Evolutionary conservation across 2,113 vertebrate genomes (phyloP), one percentile per base, ranked within the genome.

Genomic region (Spermophilus dauricus): DNA sequence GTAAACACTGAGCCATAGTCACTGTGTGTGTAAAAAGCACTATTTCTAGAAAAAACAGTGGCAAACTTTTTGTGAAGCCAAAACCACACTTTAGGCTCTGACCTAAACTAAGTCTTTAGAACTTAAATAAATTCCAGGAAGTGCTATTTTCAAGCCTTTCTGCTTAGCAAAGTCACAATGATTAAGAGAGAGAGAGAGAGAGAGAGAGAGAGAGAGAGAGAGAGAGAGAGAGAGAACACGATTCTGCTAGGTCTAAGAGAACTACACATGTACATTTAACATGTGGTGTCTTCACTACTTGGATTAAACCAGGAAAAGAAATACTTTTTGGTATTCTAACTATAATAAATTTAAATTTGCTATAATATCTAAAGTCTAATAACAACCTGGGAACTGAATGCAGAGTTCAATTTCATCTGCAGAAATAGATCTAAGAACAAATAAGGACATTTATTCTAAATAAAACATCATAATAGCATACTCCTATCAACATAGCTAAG

Each of bases 121-220:
- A 90, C 39, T 32, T 76, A 82, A 90, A 81, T 86, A 67, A 56
- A 76, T 83, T 72, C 67, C 56, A 94, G 51, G n/a, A 92, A 83
- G 37, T 65, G 30, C 3, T 94, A 11, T 94, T 95, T 58, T 92
- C 37, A 89, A 96, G 56, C 69, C n/a, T 83, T 85, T 37, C 37
- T 95, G 83, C n/a, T 95, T 45, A 86, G 37, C 82, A 86, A 67
- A 88, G 69, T 92, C 51, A 80, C 14, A 92, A 14, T 30, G 90
- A 56, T 51, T 39, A 80, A 42, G 5, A 42, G 5, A 42, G 5
- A 42, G 5, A 42, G 42, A 42, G 42, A 42, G 42, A 42, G 42
- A 42, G 42, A 42, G 42, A 42, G 42, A 42, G 42, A 42, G 42
- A 42, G 42, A 42, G 42, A 42, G 42, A 42, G 42, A 42, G 42